Evolutionary conservation across 1,140 invertebrate species (phyloP), one percentile per base, ranked within the genome.

Genomic region (Anastrepha ludens): DNA sequence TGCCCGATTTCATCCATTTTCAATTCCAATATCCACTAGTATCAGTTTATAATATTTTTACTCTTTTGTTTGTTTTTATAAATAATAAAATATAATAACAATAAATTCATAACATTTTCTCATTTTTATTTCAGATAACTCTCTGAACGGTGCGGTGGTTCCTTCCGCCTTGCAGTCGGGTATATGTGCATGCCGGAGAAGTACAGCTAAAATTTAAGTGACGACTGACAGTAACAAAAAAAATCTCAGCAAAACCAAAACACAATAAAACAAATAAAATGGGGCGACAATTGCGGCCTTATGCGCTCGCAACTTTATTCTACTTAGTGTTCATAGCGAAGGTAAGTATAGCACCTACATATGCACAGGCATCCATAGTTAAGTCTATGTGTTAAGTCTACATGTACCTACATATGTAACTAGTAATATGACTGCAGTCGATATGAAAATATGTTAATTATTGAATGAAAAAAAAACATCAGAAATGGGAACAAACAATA

Each of bases 251-350:
- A 5, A 90, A 86, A 90, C 88, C 89, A 64, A 91, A 85, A 90
- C 58, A 91, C 65, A 81, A 41, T 74, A 81, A 81, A 50, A 89
- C 74, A 81, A 86, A 89, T 67, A 89, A 90, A 92, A 92, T 92
- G 91, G 90, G 91, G 89, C 89, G 91, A 88, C 87, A 88, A 88
- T 90, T 89, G 89, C 90, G 90, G 91, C 88, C 89, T 88, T 90
- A 89, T 89, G 89, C 89, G 90, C 90, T 91, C 65, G 89, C 91
- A 90, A 90, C 89, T 87, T 88, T 92, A 88, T 92, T 91, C 89
- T 92, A 90, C 89, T 90, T 92, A 90, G 88, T 91, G 89, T 90
- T 92, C 89, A 92, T 90, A 89, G 91, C 91, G 91, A 89, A 92
- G 91, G 91, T 92, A 85, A 91, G 91, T 89, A 65, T 81, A 81